Percentiles rank a stretch among this genome's conserved stretches.
Conservation (phyloP, 2,888 invertebrate genomes). For the Athalia cordata region DNA sequence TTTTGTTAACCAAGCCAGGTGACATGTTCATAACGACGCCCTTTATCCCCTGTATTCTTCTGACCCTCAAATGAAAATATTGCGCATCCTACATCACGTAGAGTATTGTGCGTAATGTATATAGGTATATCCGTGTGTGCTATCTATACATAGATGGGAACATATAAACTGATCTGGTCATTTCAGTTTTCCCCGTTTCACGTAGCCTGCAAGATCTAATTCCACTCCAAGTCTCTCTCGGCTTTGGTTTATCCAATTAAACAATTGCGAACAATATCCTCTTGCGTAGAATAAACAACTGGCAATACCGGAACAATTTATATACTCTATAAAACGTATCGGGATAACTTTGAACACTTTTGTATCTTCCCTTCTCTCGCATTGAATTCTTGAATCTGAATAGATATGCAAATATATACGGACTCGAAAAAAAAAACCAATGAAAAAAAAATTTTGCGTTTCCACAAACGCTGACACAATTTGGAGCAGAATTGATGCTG, state of each 20-base stretch:
- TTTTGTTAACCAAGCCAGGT: not conserved
- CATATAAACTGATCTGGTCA: not conserved
- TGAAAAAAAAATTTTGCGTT: no score
- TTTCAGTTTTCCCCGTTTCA: not conserved
- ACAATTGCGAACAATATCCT: slow-evolving; percentile 22
- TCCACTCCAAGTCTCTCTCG: slow-evolving; percentile 12
- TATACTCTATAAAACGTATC: no score
- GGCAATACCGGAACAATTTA: not conserved
- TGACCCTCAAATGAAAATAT: slow-evolving; percentile 10
- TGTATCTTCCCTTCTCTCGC: no score
- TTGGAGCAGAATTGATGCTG: not conserved
- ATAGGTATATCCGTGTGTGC: not conserved
- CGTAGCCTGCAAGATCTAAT: slow-evolving; percentile 1
- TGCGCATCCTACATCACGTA: not conserved
- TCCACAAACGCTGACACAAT: not conserved
- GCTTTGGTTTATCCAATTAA: slow-evolving; percentile 18
- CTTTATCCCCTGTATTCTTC: not conserved
- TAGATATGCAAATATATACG: no score
- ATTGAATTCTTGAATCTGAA: no score
- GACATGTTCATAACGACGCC: slow-evolving; percentile 6
- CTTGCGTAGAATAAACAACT: slow-evolving; percentile 5
- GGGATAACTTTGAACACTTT: no score
- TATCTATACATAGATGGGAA: no score
- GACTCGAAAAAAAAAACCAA: no score
- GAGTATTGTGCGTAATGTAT: not conserved